Evolutionary conservation across 2,888 invertebrate genomes (phyloP), one percentile per base, ranked within the genome.

Genomic region (Drosophila hamatofila): DNA sequence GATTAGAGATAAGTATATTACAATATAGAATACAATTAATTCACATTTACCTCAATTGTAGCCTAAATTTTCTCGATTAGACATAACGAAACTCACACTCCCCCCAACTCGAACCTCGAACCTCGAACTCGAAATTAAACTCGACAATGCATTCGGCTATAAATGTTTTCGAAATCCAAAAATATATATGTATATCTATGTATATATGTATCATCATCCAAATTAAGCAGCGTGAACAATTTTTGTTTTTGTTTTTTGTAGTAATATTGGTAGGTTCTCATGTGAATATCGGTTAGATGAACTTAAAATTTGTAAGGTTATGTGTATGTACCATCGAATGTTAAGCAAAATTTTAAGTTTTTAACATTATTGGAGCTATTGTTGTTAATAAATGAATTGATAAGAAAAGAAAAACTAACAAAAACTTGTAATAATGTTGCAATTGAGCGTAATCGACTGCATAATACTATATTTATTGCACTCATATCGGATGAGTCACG

Each of bases 301-400:
- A 27, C 23, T 21, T 8, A 6, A 49, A 37, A 49, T 25, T 58
- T 37, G 58, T 49, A 18, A 58, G 35, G 41, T n/a, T 42, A 52
- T 61, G 44, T 56, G 18, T 61, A 11, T 35, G 56, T 55, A 33
- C 35, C 42, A 55, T 35, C 35, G 12, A 44, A 21, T 44, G 25
- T 27, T 27, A 16, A 21, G 2, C 44, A 56, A 55, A 62, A 56
- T 46, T 56, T 21, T 46, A 37, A 27, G 56, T 56, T 62, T 35
- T 37, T 35, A 27, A 27, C 3, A 23, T 18, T 23, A 18, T 27
- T 12, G 9, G 44, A 44, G 18, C 18, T 14, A 30, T 12, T 9
- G 27, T 33, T 23, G 21, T 46, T 37, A 42, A 56, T 46, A 25
- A 62, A 33, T n/a, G 1, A n/a, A 48, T 4, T 46, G 9, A 46